Conservation (phyloP, 1,140 invertebrate species). For the Diabrotica undecimpunctata region DNA sequence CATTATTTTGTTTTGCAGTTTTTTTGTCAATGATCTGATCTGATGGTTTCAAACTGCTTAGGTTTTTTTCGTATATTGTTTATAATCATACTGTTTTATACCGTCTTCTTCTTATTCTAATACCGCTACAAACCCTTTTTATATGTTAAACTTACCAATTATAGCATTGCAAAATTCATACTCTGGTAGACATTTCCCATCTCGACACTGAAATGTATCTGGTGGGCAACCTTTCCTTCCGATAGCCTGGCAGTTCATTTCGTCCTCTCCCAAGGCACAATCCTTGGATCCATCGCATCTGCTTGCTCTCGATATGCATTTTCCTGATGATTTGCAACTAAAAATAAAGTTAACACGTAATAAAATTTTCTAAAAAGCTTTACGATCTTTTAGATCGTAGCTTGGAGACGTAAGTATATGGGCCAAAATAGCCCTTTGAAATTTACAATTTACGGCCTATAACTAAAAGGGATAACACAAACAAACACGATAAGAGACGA, state of each 20-base stretch:
- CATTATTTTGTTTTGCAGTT: too few species aligned
- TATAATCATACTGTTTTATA: too few species aligned
- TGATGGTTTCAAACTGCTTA: too few species aligned
- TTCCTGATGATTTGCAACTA: conserved; percentile 58
- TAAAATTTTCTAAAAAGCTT: too few species aligned
- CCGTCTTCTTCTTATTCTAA: too few species aligned
- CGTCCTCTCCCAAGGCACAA: conserved; percentile 78
- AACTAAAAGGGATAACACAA: too few species aligned
- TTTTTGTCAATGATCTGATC: too few species aligned
- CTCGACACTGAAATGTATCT: conserved; percentile 75
- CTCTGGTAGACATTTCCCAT: conserved; percentile 80
- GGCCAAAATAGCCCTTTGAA: background rate
- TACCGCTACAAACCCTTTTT: too few species aligned
- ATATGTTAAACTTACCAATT: conserved; percentile 55
- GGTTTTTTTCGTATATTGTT: too few species aligned
- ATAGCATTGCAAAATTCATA: conserved; percentile 90
- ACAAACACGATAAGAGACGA: too few species aligned
- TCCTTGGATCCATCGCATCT: conserved; percentile 75
- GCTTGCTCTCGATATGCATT: conserved; percentile 70
- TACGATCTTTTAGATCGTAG: background rate
- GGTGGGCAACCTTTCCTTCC: conserved; percentile 60
- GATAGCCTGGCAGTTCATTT: conserved; percentile 62
- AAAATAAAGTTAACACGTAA: conserved; percentile 44
- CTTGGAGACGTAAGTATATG: background rate
- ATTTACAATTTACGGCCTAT: too few species aligned